Percentiles rank a stretch among this genome's conserved stretches.
Evolutionary conservation across 2,797 vertebrate species (phyloP).

Genomic region (Falco concolor): DNA sequence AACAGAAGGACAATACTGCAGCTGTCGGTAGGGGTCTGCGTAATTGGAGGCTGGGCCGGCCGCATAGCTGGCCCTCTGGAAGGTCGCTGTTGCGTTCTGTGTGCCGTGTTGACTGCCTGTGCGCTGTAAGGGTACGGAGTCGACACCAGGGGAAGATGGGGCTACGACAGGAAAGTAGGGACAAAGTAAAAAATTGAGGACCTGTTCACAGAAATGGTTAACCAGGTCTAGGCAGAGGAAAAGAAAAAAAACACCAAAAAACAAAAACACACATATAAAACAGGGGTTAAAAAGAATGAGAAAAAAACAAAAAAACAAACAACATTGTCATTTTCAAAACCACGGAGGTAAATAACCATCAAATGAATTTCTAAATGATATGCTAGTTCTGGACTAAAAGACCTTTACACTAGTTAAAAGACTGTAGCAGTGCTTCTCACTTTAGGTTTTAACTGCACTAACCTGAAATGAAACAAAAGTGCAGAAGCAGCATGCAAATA

Average conservation of each 20-base stretch:
- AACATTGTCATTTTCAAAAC: conserved; percentile 59
- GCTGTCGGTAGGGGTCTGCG: conserved; percentile 93
- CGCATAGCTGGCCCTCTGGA: conserved; percentile 91
- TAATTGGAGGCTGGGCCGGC: conserved; percentile 89
- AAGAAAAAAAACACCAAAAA: neutral
- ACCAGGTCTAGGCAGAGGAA: conserved; percentile 86
- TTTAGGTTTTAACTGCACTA: neutral
- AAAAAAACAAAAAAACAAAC: conserved; percentile 63
- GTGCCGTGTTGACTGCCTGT: conserved; percentile 87
- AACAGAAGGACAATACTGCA: conserved; percentile 97
- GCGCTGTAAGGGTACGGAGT: conserved; percentile 99
- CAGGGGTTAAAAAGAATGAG: conserved; percentile 74
- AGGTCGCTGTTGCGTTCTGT: conserved; percentile 86
- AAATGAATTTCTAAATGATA: neutral
- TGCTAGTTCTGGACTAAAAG: neutral
- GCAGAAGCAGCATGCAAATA: neutral
- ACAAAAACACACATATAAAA: conserved; percentile 69
- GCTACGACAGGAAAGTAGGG: conserved; percentile 97
- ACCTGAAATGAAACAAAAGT: neutral
- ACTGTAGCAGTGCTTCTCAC: neutral
- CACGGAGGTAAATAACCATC: neutral
- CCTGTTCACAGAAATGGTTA: conserved; percentile 89
- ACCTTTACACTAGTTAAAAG: neutral
- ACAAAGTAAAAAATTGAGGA: conserved; percentile 98
- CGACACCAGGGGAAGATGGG: conserved; percentile 99